Base-by-base conservation (phyloP, 1,140 invertebrate species). In the Belonocnema kinseyi region DNA sequence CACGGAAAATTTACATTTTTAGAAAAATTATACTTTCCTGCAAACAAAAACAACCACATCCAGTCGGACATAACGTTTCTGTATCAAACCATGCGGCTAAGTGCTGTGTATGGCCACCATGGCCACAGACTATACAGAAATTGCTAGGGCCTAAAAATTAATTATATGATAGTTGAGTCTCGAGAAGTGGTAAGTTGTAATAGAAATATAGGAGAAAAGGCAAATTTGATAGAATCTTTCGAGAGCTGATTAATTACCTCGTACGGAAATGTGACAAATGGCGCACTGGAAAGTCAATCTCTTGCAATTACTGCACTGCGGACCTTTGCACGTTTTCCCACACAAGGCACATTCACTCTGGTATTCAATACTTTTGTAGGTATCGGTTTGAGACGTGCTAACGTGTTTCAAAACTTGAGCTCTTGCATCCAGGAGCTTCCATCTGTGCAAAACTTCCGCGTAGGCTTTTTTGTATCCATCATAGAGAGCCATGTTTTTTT, bases 1-100 rank as follows among this genome's bases (percentile, higher is more conserved):
- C 16, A 8, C 50, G 33, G 40, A n/a, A 75, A 77, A 75, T 76
- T 61, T 75, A 77, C 21, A 77, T 74, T 66, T 66, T 66, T 33
- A 79, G 79, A 50, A 80, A 19, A 11, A 66, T 81, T 70, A 82
- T 82, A 79, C 92, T 94, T 84, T 96, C 95, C 76, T 94, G 92
- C 58, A 97, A 90, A 88, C 98, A 99, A 76, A 92, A 93, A 91
- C 98, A 99, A 4, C 97, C 97, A 92, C 98, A 99, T 16, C 97
- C 97, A 5, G 96, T 93, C 10, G 95, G 93, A 87, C 96, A 96
- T 51, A 94, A 90, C 85, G 93, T 89, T 81, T 95, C 92, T 33
- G 85, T 91, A 17, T 88, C 91, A 91, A 97, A 98, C 97, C 97
- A 98, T 53, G 94, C 91, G 78, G 94, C 90, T 85, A 98, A 93